phyloP scores from a whole-genome alignment of 2,888 invertebrate genomes.

The Tortrix viridana region DNA sequence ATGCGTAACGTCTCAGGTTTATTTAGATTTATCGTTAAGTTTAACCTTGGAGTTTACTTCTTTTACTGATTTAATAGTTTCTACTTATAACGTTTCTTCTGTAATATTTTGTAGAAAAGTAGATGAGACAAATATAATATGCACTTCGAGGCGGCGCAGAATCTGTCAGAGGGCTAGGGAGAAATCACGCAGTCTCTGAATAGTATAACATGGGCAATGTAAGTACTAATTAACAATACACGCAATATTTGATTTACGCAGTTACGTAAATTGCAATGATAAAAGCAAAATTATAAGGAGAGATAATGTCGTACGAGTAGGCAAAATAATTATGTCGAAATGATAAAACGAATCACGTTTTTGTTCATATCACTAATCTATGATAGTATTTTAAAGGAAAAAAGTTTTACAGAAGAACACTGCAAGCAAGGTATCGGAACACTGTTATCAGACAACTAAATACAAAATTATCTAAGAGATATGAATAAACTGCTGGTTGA shows the following conservation, averaged over 20 bases:
- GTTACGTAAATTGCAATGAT: constrained; percentile 19
- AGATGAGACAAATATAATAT: too few relatives aligned
- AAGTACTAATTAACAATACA: too few relatives aligned
- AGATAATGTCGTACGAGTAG: constrained; percentile 1
- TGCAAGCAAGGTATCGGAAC: too few relatives aligned
- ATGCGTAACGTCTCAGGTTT: constrained; percentile 24
- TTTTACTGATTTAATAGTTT: constrained; percentile 10
- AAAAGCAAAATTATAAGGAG: constrained; percentile 2
- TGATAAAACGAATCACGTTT: constrained; percentile 4
- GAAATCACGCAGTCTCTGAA: too few relatives aligned
- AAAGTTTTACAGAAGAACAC: too few relatives aligned
- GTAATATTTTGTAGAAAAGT: too few relatives aligned
- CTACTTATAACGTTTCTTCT: constrained; percentile 7
- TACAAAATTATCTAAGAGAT: constrained; percentile 16
- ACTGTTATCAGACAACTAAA: neutral
- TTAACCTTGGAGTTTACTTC: constrained; percentile 21
- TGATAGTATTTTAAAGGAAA: neutral
- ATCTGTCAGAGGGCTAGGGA: too few relatives aligned
- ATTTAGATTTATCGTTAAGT: constrained; percentile 16
- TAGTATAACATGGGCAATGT: too few relatives aligned
- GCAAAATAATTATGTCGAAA: constrained; percentile 4
- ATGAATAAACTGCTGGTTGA: constrained; percentile 17
- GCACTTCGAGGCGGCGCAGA: too few relatives aligned
- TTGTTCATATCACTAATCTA: neutral
- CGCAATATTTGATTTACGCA: neutral